Base-by-base conservation (phyloP, 2,888 invertebrate genomes). In the Axea sp. region DNA sequence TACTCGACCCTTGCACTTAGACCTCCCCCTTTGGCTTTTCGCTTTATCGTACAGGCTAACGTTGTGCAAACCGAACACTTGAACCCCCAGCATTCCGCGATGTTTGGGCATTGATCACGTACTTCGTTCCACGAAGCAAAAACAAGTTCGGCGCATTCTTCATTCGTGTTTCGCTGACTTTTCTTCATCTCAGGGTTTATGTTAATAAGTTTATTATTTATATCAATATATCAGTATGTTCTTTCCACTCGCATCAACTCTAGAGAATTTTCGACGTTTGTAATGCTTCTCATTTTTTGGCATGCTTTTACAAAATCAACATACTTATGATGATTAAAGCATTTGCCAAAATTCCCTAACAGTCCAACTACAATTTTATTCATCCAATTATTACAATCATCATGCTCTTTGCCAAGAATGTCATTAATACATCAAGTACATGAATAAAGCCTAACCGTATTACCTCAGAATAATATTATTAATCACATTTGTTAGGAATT, bases 1-100 rank as follows among this genome's bases (percentile, higher is more conserved):
- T 57, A 62, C 73, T 62, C 73, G 73, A 73, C 73, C 73, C 73
- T 65, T 72, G 65, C 64, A 65, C 72, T 65, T 65, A 65, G 65
- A 51, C 35, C 51, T 47, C 49, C 47, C 28, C 41, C 24, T 45
- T 37, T 43, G 19, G 64, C 39, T 72, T 49, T 72, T 59, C 57
- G 14, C 72, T 57, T 59, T 59, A 59, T 72, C 59, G 65, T 57
- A 14, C 53, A 37, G 43, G 22, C 65, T 51, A 65, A 51, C 43
- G 51, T 59, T 59, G 57, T 51, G 43, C 45, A 72, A 72, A 72
- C 57, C 30, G 47, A 55, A 51, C 51, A 43, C 59, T 69, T 19
- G 41, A 53, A 72, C 22, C 12, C 31, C 9, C 37, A 22, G 51
- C 57, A 72, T 64, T 64, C 55, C 57, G 33, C 64, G 49, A 64